A percentile compares a stretch with the other conserved stretches of the same genome.
Evolutionary conservation across 1,140 invertebrate genomes (phyloP).

Genomic region (Drosophila dunni): DNA sequence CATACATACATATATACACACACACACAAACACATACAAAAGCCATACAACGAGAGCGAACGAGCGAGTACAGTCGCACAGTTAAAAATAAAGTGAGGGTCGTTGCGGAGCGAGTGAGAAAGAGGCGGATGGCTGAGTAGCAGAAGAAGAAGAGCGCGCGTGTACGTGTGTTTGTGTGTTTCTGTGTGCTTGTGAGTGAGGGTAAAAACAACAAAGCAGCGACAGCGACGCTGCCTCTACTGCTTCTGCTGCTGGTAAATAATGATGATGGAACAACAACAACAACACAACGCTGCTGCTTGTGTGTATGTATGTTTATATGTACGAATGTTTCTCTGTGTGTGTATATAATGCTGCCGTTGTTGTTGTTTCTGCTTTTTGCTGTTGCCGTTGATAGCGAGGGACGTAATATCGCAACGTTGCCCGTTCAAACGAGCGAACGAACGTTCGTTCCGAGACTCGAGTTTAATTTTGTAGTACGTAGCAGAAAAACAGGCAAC

Average conservation of each 20-base stretch:
- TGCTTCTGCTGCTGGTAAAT: slow-evolving; percentile 71
- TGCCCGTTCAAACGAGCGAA: slow-evolving; percentile 72
- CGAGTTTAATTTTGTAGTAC: slow-evolving; percentile 81
- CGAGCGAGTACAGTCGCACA: slow-evolving; percentile 80
- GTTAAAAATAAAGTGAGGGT: slow-evolving; percentile 82
- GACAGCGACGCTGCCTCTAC: slow-evolving; percentile 42
- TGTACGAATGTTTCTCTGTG: slow-evolving; percentile 27
- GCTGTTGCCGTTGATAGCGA: slow-evolving; percentile 68
- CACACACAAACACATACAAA: slow-evolving; percentile 2
- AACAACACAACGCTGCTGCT: slow-evolving; percentile 37
- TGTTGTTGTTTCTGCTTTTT: slow-evolving; percentile 28
- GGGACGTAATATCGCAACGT: slow-evolving; percentile 80
- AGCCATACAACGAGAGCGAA: slow-evolving; percentile 53
- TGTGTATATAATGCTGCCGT: slow-evolving; percentile 51
- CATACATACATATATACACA: slow-evolving; percentile 6
- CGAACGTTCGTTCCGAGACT: slow-evolving; percentile 73
- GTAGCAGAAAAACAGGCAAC: slow-evolving; percentile 76
- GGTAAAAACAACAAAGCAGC: slow-evolving; percentile 79
- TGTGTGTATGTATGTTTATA: slow-evolving; percentile 36
- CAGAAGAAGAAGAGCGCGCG: slow-evolving; percentile 39
- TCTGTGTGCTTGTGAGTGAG: slow-evolving; percentile 47
- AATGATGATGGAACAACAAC: slow-evolving; percentile 79
- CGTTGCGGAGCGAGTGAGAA: slow-evolving; percentile 40
- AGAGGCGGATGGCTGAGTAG: slow-evolving; percentile 26
- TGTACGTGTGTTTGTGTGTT: slow-evolving; percentile 18